Conservation (phyloP, 2,797 vertebrate species). For the Falco novaeseelandiae region DNA sequence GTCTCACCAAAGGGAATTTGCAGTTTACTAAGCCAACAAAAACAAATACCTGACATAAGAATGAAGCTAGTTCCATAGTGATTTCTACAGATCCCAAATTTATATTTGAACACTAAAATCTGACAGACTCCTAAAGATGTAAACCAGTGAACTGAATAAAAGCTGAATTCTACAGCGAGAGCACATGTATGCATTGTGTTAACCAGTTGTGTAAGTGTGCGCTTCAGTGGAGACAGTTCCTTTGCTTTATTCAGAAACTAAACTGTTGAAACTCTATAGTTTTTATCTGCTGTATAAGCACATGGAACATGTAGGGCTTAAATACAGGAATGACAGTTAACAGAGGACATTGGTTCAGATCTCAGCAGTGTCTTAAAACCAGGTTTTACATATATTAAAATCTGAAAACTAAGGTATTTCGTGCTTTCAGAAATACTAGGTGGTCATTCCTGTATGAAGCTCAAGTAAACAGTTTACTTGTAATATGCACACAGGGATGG, state of each 20-base stretch:
- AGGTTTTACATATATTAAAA: background rate
- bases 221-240: background rate
- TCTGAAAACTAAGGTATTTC: background rate
- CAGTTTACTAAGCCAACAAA: conserved; percentile 49
- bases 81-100: conserved; percentile 2
- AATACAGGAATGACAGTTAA: background rate
- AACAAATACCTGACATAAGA: conserved; percentile 58
- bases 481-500: background rate
- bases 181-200: background rate
- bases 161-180: background rate
- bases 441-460: background rate
- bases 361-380: background rate
- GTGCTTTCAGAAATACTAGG: background rate
- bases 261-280: background rate
- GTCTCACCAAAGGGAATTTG: conserved; percentile 66
- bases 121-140: background rate
- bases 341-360: background rate
- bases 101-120: background rate
- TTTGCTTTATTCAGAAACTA: background rate
- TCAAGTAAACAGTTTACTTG: background rate
- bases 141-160: conserved; percentile 2
- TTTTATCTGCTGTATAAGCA: background rate
- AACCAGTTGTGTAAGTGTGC: background rate
- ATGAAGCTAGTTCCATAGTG: background rate
- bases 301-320: background rate